A percentile compares a stretch with the other conserved stretches of the same genome.
These are phyloP conservation scores for Spongia lamella DNA, from an alignment of 37 sponge, comb jelly and placozoan species.

Conservation along the genomic window DNA sequence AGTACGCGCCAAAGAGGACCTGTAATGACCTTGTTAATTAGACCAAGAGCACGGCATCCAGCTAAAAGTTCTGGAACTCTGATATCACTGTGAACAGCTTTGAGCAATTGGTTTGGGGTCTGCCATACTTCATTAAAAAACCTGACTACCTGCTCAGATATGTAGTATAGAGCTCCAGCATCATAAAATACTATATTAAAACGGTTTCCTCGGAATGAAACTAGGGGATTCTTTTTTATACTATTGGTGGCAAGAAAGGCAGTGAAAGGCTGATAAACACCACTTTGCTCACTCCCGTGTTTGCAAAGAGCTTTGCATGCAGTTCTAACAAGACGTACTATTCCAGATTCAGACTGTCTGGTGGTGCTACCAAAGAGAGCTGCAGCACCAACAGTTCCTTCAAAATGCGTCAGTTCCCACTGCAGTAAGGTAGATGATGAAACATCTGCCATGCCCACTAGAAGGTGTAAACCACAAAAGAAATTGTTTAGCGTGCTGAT, in stretches of 20 bases:
- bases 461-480: conserved; percentile 47
- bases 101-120: conserved; percentile 29
- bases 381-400: conserved; percentile 1
- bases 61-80: conserved; percentile 14
- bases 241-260: conserved; percentile 12
- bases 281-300: conserved; percentile 37
- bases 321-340: conserved; percentile 20
- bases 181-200: conserved; percentile 53
- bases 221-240: conserved; percentile 15
- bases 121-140: conserved; percentile 29
- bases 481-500: conserved; percentile 23
- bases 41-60: conserved; percentile 21
- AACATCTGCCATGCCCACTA: conserved; percentile 47
- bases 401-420: conserved; percentile 35
- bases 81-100: conserved; percentile 22
- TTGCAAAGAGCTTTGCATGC: conserved; percentile 35
- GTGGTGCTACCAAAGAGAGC: background rate
- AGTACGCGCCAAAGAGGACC: conserved; percentile 44
- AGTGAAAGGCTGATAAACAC: conserved; percentile 33
- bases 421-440: conserved; percentile 7
- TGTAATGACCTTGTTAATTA: conserved; percentile 30
- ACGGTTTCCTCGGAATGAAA: conserved; percentile 28
- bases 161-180: conserved; percentile 28
- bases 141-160: background rate
- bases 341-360: conserved; percentile 20